Conservation (phyloP, 2,797 vertebrate genomes). For the Crax fasciolata region DNA sequence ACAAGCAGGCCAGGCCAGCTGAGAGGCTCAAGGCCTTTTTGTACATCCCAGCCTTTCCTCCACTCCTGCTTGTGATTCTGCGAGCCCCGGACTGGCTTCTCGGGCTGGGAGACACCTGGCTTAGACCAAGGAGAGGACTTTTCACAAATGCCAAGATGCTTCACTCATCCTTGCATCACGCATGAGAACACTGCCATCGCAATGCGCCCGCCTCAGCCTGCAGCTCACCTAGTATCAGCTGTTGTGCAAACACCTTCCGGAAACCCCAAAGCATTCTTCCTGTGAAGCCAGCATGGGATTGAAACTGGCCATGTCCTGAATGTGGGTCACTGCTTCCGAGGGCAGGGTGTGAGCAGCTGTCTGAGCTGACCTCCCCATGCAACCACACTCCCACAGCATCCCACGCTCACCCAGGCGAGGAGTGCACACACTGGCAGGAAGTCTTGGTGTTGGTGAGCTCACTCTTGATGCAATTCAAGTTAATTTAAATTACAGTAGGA, state of each 20-base stretch:
- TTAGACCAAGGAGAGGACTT: background rate
- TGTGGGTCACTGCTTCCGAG: background rate
- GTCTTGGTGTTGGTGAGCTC: background rate
- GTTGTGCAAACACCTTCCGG: constrained; percentile 32
- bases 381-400: accelerated
- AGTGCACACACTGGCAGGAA: accelerated
- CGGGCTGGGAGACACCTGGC: background rate
- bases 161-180: background rate
- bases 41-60: background rate
- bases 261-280: background rate
- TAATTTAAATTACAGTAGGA: accelerated
- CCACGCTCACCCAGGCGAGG: background rate
- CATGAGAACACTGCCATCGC: background rate
- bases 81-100: background rate
- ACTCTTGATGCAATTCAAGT: background rate
- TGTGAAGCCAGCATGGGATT: background rate
- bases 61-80: background rate
- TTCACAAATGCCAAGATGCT: background rate
- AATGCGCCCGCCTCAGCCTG: accelerated
- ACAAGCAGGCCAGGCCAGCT: background rate
- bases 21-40: background rate
- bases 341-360: background rate
- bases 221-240: background rate
- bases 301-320: background rate
- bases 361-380: background rate